Evolutionary conservation across 64 coral and sea anemone species (phyloP).

Genomic region (Dendronephthya gigantea): DNA sequence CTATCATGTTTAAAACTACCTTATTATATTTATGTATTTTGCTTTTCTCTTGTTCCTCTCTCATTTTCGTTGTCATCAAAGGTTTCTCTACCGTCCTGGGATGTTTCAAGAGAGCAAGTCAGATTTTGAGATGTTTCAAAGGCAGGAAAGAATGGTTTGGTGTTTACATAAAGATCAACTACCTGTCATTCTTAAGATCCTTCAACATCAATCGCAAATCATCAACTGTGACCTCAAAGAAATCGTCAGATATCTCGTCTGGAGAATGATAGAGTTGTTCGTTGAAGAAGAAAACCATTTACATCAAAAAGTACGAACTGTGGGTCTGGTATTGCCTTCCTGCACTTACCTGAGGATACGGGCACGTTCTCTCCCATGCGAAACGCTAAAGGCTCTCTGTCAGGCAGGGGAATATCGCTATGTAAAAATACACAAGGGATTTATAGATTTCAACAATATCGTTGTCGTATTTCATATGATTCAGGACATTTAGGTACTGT

Average conservation of each 20-base stretch:
- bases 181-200: slow-evolving; percentile 10
- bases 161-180: too few species aligned
- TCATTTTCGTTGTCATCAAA: background rate
- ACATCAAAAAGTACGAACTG: background rate
- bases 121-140: background rate
- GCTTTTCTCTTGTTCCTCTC: background rate
- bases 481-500: too few species aligned
- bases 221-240: background rate
- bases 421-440: background rate
- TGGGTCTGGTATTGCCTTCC: background rate
- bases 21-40: background rate
- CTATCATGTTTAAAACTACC: too few species aligned
- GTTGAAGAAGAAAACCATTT: background rate
- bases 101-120: background rate
- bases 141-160: too few species aligned
- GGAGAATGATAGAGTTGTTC: background rate
- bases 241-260: background rate
- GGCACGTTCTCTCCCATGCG: background rate
- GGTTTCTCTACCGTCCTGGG: background rate
- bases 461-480: too few species aligned
- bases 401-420: background rate
- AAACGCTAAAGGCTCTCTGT: background rate
- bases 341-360: background rate
- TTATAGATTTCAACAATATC: background rate
- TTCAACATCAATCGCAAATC: slow-evolving; percentile 6